A percentile compares a stretch with the other conserved stretches of the same genome.
phyloP scores from a whole-genome alignment of 1,140 invertebrate species.

The Drosophila arizonae region DNA sequence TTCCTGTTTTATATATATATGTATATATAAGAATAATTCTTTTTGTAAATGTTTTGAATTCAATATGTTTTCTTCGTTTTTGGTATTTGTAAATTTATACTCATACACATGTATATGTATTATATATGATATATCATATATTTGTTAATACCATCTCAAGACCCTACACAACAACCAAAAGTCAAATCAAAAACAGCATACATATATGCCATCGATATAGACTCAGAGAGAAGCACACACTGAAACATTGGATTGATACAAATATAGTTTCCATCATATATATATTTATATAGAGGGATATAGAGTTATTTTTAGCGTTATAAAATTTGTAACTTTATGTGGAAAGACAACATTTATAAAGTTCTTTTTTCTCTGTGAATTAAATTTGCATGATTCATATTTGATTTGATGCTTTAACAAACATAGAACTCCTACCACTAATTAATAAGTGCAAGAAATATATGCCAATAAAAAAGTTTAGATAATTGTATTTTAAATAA shows the following conservation, averaged over 20 bases:
- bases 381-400: constrained; percentile 20
- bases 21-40: constrained; percentile 71
- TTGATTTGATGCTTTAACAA: constrained; percentile 41
- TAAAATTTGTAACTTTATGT: constrained; percentile 60
- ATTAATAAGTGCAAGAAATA: constrained; percentile 28
- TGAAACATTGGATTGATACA: constrained; percentile 63
- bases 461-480: not conserved
- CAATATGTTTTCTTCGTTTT: constrained; percentile 47
- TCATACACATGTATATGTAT: constrained; percentile 11
- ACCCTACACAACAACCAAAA: constrained; percentile 54
- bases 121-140: constrained; percentile 43
- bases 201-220: constrained; percentile 38
- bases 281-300: constrained; percentile 25
- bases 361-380: constrained; percentile 31
- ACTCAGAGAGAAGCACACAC: constrained; percentile 43
- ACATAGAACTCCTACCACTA: constrained; percentile 38
- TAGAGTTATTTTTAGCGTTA: constrained; percentile 54
- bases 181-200: constrained; percentile 44
- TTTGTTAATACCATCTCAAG: constrained; percentile 61
- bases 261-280: constrained; percentile 11
- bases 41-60: constrained; percentile 57
- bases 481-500: not conserved
- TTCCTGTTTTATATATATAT: constrained; percentile 17
- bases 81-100: constrained; percentile 71
- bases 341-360: constrained; percentile 77